These are phyloP conservation scores for Neuroscelio doddi DNA, from an alignment of 2,888 invertebrate species.

Conservation along the genomic window DNA sequence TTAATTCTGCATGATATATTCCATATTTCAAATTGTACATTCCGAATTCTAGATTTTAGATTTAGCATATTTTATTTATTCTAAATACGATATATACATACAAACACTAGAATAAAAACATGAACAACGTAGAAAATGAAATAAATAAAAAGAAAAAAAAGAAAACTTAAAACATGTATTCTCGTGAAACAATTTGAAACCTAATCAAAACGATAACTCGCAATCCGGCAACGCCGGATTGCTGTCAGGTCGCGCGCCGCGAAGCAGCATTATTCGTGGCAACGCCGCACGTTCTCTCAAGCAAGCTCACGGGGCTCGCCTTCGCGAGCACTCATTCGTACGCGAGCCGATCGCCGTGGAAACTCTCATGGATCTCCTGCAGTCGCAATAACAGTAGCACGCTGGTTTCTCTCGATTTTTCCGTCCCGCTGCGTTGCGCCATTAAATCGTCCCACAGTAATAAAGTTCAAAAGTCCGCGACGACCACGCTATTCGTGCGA, in stretches of 20 bases:
- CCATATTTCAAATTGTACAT: too few relatives aligned
- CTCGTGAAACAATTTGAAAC: too few relatives aligned
- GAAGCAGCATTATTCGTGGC: slow-evolving; percentile 22
- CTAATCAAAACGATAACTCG: too few relatives aligned
- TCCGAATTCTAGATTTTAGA: too few relatives aligned
- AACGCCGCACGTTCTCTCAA: slow-evolving; percentile 3
- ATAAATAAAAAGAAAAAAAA: too few relatives aligned
- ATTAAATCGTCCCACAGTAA: slow-evolving; percentile 15
- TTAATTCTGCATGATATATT: too few relatives aligned
- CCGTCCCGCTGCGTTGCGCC: slow-evolving; percentile 10
- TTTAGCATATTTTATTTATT: too few relatives aligned
- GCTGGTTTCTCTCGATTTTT: slow-evolving; percentile 9
- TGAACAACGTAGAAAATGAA: too few relatives aligned
- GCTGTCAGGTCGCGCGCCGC: slow-evolving; percentile 37
- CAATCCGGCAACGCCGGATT: neutral
- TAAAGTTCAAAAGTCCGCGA: slow-evolving; percentile 17
- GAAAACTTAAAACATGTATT: too few relatives aligned
- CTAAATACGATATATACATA: too few relatives aligned
- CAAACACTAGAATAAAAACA: too few relatives aligned
- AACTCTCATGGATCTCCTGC: slow-evolving; percentile 10
- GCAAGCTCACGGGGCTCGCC: neutral
- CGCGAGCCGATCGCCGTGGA: slow-evolving; percentile 11
- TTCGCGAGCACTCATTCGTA: neutral
- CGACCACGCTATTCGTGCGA: slow-evolving; percentile 12
- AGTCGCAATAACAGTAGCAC: too few relatives aligned